Percentiles rank a stretch among this genome's conserved stretches.
Conservation (phyloP, 1,140 invertebrate species). For the Muscidifurax raptorellus region DNA sequence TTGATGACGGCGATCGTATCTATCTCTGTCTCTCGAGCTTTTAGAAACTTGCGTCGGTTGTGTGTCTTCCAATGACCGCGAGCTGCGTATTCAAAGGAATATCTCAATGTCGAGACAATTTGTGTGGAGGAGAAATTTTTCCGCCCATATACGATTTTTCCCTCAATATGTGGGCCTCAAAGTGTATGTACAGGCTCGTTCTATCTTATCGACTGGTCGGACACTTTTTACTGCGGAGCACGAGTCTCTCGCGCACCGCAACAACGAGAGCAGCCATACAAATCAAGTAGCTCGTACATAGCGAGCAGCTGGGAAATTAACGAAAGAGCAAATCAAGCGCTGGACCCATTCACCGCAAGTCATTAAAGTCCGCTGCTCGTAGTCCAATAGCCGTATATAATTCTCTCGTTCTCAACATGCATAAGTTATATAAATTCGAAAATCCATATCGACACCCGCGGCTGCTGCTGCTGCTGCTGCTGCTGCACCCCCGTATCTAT, state of each 20-base stretch:
- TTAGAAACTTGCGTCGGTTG: neutral
- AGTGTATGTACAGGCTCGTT: too few relatives aligned
- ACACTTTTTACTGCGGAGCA: too few relatives aligned
- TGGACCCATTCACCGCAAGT: neutral
- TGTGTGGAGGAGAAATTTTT: neutral
- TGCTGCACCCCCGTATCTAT: neutral
- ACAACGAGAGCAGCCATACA: conserved; percentile 3
- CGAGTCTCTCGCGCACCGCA: too few relatives aligned
- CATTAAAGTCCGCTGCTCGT: conserved; percentile 7
- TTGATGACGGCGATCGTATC: neutral
- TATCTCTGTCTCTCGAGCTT: neutral
- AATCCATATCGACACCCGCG: conserved; percentile 13
- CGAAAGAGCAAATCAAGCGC: neutral
- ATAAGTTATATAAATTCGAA: conserved; percentile 42
- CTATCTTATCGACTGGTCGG: too few relatives aligned
- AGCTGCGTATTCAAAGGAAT: neutral
- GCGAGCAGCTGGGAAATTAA: neutral
- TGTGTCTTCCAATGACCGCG: too few relatives aligned
- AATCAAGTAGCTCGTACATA: conserved; percentile 1
- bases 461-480: neutral
- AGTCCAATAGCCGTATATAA: neutral
- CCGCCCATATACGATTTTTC: neutral
- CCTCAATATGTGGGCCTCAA: too few relatives aligned
- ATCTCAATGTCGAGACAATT: neutral
- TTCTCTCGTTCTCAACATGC: neutral